Evolutionary conservation across 2,888 invertebrate genomes (phyloP).

Genomic region (Ypsolopha sequella): DNA sequence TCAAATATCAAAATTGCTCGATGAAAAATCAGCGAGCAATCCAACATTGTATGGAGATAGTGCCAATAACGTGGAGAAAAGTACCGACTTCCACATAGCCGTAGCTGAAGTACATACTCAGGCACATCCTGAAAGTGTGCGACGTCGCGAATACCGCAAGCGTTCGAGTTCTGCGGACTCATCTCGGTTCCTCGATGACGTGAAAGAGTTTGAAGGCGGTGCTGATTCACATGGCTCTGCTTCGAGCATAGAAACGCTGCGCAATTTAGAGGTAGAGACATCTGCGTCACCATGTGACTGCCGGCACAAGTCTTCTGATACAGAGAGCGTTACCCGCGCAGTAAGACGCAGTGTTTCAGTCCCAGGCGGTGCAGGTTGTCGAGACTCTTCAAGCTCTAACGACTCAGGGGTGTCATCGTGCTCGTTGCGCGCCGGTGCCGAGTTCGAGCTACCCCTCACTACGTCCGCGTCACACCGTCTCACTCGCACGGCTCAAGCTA

Average conservation of each 20-base stretch:
- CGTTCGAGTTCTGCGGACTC: conserved; percentile 84
- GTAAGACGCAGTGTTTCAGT: conserved; percentile 39
- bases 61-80: neutral
- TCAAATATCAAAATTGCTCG: conserved; percentile 21
- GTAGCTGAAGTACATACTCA: conserved; percentile 9
- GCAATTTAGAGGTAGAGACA: conserved; percentile 23
- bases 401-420: conserved; percentile 84
- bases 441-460: conserved; percentile 32
- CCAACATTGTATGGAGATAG: conserved; percentile 68
- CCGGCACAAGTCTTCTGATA: conserved; percentile 32
- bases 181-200: conserved; percentile 74
- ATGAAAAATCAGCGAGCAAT: conserved; percentile 77
- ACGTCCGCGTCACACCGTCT: conserved; percentile 67
- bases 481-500: conserved; percentile 77
- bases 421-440: conserved; percentile 68
- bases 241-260: conserved; percentile 60
- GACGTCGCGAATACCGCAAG: conserved; percentile 35
- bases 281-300: conserved; percentile 30
- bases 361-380: conserved; percentile 77
- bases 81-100: conserved; percentile 1
- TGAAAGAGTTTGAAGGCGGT: conserved; percentile 67
- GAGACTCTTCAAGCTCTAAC: conserved; percentile 85
- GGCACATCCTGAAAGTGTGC: conserved; percentile 6
- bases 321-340: conserved; percentile 20
- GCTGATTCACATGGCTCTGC: conserved; percentile 37